A percentile compares a stretch with the other conserved stretches of the same genome.
Evolutionary conservation across 2,113 vertebrate genomes (phyloP).

Genomic region (Lucifuga dentata): DNA sequence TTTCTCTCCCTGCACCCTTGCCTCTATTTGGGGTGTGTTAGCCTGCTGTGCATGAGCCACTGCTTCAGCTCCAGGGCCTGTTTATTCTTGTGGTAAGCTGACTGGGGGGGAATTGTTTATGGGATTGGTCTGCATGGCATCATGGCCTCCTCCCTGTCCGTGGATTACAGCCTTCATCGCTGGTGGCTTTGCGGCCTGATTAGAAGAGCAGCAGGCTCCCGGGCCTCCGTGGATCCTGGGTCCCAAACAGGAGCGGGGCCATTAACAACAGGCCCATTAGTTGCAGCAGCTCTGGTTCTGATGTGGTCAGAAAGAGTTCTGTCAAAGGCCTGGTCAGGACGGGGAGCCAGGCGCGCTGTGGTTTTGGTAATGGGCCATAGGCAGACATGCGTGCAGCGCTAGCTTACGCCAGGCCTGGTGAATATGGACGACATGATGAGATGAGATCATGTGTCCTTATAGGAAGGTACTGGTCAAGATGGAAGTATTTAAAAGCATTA

Average conservation of each 20-base stretch:
- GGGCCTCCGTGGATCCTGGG: conserved; percentile 44
- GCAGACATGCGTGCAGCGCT: conserved; percentile 42
- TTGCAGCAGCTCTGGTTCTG: conserved; percentile 61
- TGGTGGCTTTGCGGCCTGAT: conserved; percentile 75
- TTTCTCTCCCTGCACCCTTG: not conserved
- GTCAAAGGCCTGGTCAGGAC: conserved; percentile 66
- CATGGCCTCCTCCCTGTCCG: conserved; percentile 60
- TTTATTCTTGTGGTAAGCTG: conserved; percentile 72
- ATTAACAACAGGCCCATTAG: conserved; percentile 78
- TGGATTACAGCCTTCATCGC: conserved; percentile 64
- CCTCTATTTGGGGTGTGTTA: conserved; percentile 22
- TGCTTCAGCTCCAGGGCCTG: conserved; percentile 42
- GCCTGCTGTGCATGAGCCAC: conserved; percentile 22
- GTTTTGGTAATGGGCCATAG: conserved; percentile 63
- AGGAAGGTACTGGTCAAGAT: conserved; percentile 54
- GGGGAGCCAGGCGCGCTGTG: conserved; percentile 55
- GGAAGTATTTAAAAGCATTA: conserved; percentile 58
- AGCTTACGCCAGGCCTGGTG: conserved; percentile 41
- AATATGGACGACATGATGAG: conserved; percentile 65
- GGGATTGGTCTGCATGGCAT: conserved; percentile 65
- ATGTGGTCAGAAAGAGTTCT: conserved; percentile 73
- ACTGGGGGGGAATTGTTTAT: conserved; percentile 70
- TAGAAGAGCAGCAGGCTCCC: conserved; percentile 65
- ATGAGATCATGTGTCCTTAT: conserved; percentile 55
- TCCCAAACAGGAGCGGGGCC: conserved; percentile 71